These are phyloP conservation scores for Micromesistius poutassou DNA, from an alignment of 2,797 vertebrate species.

Conservation along the genomic window DNA sequence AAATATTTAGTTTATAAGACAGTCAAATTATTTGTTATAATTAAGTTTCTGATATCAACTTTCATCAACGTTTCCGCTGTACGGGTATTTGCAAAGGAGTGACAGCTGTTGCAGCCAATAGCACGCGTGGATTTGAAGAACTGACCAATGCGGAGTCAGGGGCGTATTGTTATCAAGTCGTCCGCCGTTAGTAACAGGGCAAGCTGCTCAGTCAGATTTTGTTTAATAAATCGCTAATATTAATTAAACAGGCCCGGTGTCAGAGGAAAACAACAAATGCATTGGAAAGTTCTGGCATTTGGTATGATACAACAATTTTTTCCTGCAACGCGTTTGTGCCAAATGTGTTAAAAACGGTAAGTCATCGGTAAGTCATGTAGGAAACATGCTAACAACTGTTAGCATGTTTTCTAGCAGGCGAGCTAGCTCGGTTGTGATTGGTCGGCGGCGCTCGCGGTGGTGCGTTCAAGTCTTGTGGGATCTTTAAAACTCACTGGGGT, in stretches of 20 bases:
- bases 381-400: conserved; percentile 60
- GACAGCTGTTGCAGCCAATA: conserved; percentile 50
- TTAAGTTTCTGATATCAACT: conserved; percentile 70
- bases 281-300: background rate
- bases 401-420: conserved; percentile 40
- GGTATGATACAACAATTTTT: conserved; percentile 22
- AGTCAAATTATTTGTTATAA: conserved; percentile 45
- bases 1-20: conserved; percentile 19
- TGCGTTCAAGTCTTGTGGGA: background rate
- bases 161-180: conserved; percentile 56
- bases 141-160: conserved; percentile 52
- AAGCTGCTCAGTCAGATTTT: conserved; percentile 71
- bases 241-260: conserved; percentile 20
- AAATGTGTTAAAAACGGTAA: conserved; percentile 42
- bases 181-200: conserved; percentile 67
- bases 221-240: conserved; percentile 56
- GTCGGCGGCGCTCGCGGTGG: conserved; percentile 13
- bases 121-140: background rate
- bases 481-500: background rate
- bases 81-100: conserved; percentile 57
- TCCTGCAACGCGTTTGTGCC: conserved; percentile 21
- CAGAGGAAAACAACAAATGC: conserved; percentile 9
- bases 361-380: conserved; percentile 58
- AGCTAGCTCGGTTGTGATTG: conserved; percentile 45
- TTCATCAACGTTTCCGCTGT: conserved; percentile 72